A percentile compares a stretch with the other conserved stretches of the same genome.
phyloP scores from a whole-genome alignment of 2,888 invertebrate genomes.

The Zele albiditarsus region DNA sequence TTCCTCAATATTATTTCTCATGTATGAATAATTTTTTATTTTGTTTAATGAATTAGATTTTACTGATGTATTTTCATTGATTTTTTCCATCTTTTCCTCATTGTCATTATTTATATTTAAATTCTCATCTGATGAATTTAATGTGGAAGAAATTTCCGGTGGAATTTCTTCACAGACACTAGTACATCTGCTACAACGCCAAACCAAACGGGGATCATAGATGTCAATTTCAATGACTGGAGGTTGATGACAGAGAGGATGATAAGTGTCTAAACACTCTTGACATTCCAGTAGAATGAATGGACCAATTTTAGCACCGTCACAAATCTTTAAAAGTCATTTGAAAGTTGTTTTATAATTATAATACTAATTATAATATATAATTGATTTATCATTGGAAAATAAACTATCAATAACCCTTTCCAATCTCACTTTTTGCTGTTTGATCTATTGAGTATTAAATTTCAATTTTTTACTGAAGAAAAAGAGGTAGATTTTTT shows the following conservation, averaged over 20 bases:
- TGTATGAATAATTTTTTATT: background rate
- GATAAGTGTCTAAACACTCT: slow-evolving; percentile 63
- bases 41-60: background rate
- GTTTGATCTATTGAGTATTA: too few relatives aligned
- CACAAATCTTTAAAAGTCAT: slow-evolving; percentile 57
- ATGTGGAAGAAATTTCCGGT: slow-evolving; percentile 15
- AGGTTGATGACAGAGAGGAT: slow-evolving; percentile 64
- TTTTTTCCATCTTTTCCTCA: background rate
- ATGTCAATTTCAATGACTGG: slow-evolving; percentile 38
- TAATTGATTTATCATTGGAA: too few relatives aligned
- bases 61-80: background rate
- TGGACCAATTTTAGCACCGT: slow-evolving; percentile 60
- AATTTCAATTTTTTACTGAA: too few relatives aligned
- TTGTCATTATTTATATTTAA: background rate
- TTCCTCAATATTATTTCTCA: background rate
- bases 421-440: too few relatives aligned
- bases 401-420: too few relatives aligned
- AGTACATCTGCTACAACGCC: slow-evolving; percentile 58
- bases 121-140: background rate
- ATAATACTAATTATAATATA: too few relatives aligned
- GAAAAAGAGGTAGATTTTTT: too few relatives aligned
- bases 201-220: slow-evolving; percentile 62
- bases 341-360: too few relatives aligned
- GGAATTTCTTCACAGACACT: slow-evolving; percentile 3
- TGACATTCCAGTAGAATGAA: slow-evolving; percentile 64